Conservation (phyloP, 2,113 vertebrate genomes). For the Nyctereutes procyonoides region DNA sequence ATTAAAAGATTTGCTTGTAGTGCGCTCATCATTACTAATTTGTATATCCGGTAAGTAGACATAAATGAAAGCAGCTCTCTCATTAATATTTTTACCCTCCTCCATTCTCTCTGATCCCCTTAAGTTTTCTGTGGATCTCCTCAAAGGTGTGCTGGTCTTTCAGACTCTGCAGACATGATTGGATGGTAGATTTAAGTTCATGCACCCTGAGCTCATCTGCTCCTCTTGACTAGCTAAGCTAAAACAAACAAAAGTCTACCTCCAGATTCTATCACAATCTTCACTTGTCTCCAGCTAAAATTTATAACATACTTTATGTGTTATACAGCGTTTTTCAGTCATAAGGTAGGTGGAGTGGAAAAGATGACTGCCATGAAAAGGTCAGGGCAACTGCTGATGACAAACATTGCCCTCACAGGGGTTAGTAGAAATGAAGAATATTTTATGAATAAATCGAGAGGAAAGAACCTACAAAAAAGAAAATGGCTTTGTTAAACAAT, state of each 20-base stretch:
- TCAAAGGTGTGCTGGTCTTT: background rate
- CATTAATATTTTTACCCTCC: background rate
- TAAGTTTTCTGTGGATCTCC: background rate
- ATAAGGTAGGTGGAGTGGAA: background rate
- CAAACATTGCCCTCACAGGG: accelerated
- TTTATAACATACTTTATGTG: background rate
- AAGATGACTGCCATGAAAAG: background rate
- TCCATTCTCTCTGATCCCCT: background rate
- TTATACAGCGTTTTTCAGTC: background rate
- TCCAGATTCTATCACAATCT: background rate
- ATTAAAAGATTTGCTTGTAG: background rate
- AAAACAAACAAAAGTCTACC: background rate
- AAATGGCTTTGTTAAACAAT: background rate
- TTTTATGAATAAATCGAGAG: background rate
- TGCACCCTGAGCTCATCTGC: background rate
- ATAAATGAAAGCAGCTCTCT: background rate
- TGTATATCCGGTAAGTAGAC: background rate
- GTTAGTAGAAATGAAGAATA: too few relatives aligned
- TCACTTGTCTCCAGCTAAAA: background rate
- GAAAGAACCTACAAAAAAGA: background rate
- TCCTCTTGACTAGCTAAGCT: background rate
- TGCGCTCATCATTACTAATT: background rate
- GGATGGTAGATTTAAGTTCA: background rate
- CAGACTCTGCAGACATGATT: background rate
- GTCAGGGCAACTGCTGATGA: background rate